Conservation (phyloP, 2,888 invertebrate species). For the Cheiracanthium punctorium region DNA sequence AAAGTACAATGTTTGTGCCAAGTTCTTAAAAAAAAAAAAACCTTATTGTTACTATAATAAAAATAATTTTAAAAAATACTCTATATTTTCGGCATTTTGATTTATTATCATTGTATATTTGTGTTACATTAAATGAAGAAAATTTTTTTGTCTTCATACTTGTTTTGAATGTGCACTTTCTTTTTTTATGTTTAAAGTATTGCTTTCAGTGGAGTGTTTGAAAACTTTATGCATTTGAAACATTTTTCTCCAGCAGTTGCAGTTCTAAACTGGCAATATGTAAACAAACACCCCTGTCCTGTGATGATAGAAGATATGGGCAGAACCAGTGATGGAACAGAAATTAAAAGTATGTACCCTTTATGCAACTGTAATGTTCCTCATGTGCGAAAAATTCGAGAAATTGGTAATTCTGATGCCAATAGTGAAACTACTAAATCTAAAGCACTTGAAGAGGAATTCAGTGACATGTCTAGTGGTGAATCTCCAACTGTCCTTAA, state of each 20-base stretch:
- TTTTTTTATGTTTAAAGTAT: not conserved
- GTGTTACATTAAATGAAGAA: too few relatives aligned
- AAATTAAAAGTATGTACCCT: conserved; percentile 71
- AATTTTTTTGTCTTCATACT: too few relatives aligned
- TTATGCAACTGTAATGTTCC: conserved; percentile 63
- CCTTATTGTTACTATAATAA: too few relatives aligned
- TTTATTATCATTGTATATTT: too few relatives aligned
- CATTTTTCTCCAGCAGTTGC: conserved; percentile 64
- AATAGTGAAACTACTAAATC: not conserved
- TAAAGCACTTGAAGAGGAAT: conserved; percentile 32
- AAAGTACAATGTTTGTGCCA: too few relatives aligned
- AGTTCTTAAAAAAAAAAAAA: too few relatives aligned
- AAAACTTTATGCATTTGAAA: not conserved
- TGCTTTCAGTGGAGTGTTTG: not conserved
- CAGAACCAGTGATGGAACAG: conserved; percentile 66
- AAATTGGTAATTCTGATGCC: conserved; percentile 29
- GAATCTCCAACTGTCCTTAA: conserved; percentile 34
- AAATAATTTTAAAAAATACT: too few relatives aligned
- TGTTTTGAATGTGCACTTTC: not conserved
- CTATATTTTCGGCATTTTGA: too few relatives aligned
- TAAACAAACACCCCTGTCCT: conserved; percentile 73
- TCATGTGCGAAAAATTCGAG: conserved; percentile 44
- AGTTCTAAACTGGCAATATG: conserved; percentile 72
- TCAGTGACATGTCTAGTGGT: conserved; percentile 49
- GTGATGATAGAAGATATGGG: conserved; percentile 73